Conservation (phyloP, 2,113 vertebrate species). For the Amazona vittata region DNA sequence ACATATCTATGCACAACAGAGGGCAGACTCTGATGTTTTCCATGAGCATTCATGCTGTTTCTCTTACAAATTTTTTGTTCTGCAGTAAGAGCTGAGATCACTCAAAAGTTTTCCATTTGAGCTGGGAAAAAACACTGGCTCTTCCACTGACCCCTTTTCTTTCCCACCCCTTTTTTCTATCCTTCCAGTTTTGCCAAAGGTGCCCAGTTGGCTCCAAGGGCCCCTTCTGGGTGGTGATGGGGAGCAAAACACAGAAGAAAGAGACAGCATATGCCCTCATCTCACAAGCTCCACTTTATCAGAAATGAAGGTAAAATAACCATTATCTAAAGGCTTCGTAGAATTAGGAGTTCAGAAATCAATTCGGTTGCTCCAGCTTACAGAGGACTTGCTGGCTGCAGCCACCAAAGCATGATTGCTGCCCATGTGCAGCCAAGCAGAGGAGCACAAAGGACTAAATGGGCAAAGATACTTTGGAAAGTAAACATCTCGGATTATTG, state of each 20-base stretch:
- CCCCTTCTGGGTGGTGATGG: not conserved
- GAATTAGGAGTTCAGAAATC: not conserved
- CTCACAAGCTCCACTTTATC: not conserved
- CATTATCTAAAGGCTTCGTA: not conserved
- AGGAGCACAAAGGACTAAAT: rapidly evolving
- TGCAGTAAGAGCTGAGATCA: not conserved
- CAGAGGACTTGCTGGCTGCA: not conserved
- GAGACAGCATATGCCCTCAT: not conserved
- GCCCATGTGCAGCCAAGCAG: not conserved
- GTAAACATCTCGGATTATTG: not conserved
- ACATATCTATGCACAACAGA: too few relatives aligned
- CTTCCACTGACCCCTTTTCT: not conserved
- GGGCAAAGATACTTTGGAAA: not conserved
- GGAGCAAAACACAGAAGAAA: not conserved
- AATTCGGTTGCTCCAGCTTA: not conserved
- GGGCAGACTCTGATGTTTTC: not conserved
- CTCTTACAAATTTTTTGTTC: not conserved
- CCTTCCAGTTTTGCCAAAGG: not conserved
- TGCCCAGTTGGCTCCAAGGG: not conserved
- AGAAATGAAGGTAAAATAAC: not conserved
- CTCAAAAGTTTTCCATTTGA: not conserved
- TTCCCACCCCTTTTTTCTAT: not conserved
- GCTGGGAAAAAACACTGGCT: not conserved
- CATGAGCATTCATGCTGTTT: not conserved
- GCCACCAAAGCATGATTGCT: rapidly evolving